Evolutionary conservation across 2,888 invertebrate genomes (phyloP), one percentile per base, ranked within the genome.

Genomic region (Ernsta delagoae): DNA sequence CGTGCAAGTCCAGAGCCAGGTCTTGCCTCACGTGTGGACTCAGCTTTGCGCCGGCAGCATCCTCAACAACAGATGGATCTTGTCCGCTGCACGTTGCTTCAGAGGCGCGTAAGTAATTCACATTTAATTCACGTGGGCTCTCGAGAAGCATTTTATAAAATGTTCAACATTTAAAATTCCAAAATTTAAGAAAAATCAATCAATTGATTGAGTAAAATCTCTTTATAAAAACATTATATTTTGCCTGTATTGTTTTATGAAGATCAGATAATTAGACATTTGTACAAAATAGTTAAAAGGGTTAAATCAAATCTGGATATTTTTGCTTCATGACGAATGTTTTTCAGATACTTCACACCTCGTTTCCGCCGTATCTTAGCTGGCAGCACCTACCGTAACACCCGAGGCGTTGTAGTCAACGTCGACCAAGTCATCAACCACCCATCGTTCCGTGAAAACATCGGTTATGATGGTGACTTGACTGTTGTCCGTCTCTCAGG

Each of bases 381-480:
- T 5, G 89, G 90, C 0, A 61, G 83, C 8, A 78, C 81, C 3
- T 74, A 70, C 73, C 85, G 86, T n/a, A 79, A 83, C 72, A 74
- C 71, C 0, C 88, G 87, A 0, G 90, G 90, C 0, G 65, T 60
- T 1, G 53, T 74, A 3, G 24, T 61, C 50, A 66, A 75, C 70
- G 34, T 72, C 5, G 71, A 59, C 0, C 62, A 64, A 56, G 71
- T 73, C 6, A 73, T 83, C 5, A 36, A 70, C 5, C 82, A 80
- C 65, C 87, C 87, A 0, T 62, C 74, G 39, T 97, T 97, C 68
- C 96, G 97, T 79, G 96, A 96, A 0, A 96, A 96, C 80, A 96
- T 97, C 81, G 90, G 97, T 50, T 97, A 97, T 77, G 96, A 96
- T 1, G 95, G 96, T 0, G 90, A 92, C 70, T 81, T 90, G 65